Evolutionary conservation across 2,888 invertebrate genomes (phyloP).

Genomic region (Habrosyne pyritoides): DNA sequence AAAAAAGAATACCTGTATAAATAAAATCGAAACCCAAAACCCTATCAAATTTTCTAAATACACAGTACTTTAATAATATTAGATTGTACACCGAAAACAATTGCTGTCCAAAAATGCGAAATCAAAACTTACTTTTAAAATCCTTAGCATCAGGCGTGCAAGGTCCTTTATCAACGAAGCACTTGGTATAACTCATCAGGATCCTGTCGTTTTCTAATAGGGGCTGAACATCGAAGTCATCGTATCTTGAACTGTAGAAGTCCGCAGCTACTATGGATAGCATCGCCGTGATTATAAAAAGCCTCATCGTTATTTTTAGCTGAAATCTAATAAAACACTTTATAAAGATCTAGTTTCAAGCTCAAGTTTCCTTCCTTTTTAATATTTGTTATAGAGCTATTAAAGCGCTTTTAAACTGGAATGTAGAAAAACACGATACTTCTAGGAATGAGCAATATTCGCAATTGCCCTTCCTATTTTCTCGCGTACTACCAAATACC

Average conservation of each 20-base stretch:
- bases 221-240: constrained; percentile 87
- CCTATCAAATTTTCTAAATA: too few relatives aligned
- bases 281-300: constrained; percentile 28
- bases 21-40: too few relatives aligned
- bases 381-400: too few relatives aligned
- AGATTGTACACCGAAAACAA: too few relatives aligned
- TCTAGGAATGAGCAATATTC: too few relatives aligned
- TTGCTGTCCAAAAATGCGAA: too few relatives aligned
- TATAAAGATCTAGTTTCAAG: not conserved
- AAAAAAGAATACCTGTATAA: too few relatives aligned
- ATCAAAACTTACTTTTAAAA: constrained; percentile 86
- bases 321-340: constrained; percentile 14
- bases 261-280: constrained; percentile 49
- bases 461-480: too few relatives aligned
- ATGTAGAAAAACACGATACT: too few relatives aligned
- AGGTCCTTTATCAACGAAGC: constrained; percentile 86
- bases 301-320: constrained; percentile 33
- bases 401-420: too few relatives aligned
- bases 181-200: constrained; percentile 87
- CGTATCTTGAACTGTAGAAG: constrained; percentile 87
- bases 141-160: constrained; percentile 89
- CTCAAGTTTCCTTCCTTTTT: not conserved
- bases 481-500: too few relatives aligned
- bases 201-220: constrained; percentile 87
- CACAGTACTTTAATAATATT: too few relatives aligned